These are phyloP conservation scores for Hymenochirus boettgeri DNA, from an alignment of 2,113 vertebrate species.

Conservation along the genomic window DNA sequence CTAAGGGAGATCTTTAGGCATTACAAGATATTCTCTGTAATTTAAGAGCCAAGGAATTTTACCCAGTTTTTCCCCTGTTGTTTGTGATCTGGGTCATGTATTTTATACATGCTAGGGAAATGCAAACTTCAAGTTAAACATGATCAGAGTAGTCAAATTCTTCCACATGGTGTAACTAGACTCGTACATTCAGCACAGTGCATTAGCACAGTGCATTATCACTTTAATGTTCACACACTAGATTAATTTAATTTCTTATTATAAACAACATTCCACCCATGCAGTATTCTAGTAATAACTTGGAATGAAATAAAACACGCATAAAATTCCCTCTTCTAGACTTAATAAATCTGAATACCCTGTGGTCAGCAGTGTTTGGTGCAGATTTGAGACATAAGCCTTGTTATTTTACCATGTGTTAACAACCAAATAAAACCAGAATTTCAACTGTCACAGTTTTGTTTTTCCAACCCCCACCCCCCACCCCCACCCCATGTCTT, in stretches of 20 bases:
- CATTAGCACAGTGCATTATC: neutral
- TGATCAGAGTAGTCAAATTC: too few relatives aligned
- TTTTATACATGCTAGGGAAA: too few relatives aligned
- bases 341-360: neutral
- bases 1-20: too few relatives aligned
- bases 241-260: slow-evolving; percentile 7
- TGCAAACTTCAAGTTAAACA: too few relatives aligned
- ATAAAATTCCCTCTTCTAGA: neutral
- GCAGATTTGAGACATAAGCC: slow-evolving; percentile 9
- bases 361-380: neutral
- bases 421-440: slow-evolving; percentile 23
- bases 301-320: slow-evolving; percentile 7
- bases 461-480: slow-evolving; percentile 6
- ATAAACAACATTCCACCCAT: slow-evolving; percentile 13
- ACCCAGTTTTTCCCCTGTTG: too few relatives aligned
- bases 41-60: too few relatives aligned
- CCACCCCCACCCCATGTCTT: too few relatives aligned
- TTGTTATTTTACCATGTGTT: slow-evolving; percentile 30
- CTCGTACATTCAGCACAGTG: neutral
- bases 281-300: neutral
- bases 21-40: too few relatives aligned
- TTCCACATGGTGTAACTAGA: too few relatives aligned
- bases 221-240: slow-evolving; percentile 11
- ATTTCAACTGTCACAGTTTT: slow-evolving; percentile 17
- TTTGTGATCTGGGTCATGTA: too few relatives aligned